Conservation (phyloP, 2,888 invertebrate genomes). For the Callinectes sapidus region DNA sequence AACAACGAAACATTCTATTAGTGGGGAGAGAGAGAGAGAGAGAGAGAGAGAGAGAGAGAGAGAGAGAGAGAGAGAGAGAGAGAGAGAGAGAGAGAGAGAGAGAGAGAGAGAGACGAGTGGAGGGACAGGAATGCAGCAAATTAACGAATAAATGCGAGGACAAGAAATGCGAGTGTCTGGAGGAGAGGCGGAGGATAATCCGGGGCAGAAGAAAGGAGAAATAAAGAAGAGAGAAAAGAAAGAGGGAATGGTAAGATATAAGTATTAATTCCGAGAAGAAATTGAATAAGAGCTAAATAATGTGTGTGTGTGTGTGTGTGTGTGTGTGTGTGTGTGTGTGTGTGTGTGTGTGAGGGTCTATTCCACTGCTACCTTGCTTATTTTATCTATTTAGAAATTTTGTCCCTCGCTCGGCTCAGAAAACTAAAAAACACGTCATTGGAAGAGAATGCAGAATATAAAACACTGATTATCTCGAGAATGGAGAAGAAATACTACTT, state of each 20-base stretch:
- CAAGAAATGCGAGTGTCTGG: background rate
- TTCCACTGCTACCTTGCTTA: background rate
- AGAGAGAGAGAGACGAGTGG: background rate
- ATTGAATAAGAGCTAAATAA: background rate
- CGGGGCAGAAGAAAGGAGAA: background rate
- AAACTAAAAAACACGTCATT: too few relatives aligned
- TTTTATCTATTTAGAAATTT: background rate
- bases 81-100: background rate
- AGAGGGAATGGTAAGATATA: background rate
- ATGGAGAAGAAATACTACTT: too few relatives aligned
- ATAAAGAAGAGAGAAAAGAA: background rate
- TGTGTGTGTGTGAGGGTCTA: too few relatives aligned
- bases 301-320: too few relatives aligned
- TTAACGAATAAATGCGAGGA: conserved; percentile 9
- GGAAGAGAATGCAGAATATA: too few relatives aligned
- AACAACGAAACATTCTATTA: too few relatives aligned
- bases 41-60: background rate
- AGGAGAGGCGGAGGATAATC: background rate
- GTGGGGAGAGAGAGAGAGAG: too few relatives aligned
- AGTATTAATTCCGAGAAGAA: background rate
- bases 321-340: too few relatives aligned
- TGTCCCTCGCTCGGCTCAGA: too few relatives aligned
- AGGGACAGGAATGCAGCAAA: conserved; percentile 4
- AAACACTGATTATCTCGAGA: too few relatives aligned
- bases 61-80: background rate